Evolutionary conservation across 2,888 invertebrate genomes (phyloP).

Genomic region (Actias luna): DNA sequence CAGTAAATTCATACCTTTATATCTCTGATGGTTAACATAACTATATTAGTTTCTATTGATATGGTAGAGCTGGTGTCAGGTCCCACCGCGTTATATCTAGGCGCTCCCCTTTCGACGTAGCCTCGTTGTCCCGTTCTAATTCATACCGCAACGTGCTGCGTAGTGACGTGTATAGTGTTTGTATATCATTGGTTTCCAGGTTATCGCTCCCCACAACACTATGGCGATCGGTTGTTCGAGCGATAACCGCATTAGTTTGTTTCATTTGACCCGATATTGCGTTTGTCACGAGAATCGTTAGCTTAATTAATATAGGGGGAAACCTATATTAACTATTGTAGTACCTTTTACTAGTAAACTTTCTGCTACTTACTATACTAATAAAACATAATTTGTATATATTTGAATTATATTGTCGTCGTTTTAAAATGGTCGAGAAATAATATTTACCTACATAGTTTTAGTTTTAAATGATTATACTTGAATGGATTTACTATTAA

Average conservation of each 20-base stretch:
- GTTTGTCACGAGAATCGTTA: constrained; percentile 5
- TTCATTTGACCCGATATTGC: constrained; percentile 11
- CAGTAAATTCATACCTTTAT: no score
- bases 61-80: background rate
- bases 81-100: background rate
- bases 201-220: constrained; percentile 6
- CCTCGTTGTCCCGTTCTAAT: background rate
- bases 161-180: constrained; percentile 2
- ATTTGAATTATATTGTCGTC: no score
- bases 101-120: background rate
- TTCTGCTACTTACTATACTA: background rate
- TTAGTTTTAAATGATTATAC: no score
- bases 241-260: constrained; percentile 11
- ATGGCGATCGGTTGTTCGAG: constrained; percentile 8
- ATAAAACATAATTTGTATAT: no score
- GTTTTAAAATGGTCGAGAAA: no score
- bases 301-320: background rate
- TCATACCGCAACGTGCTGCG: constrained; percentile 6
- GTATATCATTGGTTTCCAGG: constrained; percentile 9
- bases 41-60: background rate
- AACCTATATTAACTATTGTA: background rate
- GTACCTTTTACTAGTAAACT: background rate
- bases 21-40: no score
- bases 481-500: no score
- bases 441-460: no score